Percentiles rank a stretch among this genome's conserved stretches.
Evolutionary conservation across 2,888 invertebrate genomes (phyloP).

Genomic region (Nipponacmea schrenckii): DNA sequence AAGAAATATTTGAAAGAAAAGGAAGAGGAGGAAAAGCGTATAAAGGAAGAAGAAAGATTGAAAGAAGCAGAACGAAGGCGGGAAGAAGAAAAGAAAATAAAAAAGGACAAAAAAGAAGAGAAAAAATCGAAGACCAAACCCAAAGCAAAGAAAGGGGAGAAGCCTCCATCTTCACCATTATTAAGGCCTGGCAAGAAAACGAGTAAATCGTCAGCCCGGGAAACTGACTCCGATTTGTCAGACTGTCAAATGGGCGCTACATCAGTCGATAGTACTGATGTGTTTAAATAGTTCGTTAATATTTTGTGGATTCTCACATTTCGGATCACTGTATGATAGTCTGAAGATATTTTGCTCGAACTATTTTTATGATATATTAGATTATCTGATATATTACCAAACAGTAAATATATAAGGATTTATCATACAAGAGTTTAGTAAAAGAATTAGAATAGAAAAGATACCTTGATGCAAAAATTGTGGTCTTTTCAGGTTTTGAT

Average conservation of each 20-base stretch:
- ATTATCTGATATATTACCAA: no score
- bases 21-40: neutral
- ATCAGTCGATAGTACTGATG: neutral
- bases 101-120: neutral
- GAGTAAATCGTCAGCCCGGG: neutral
- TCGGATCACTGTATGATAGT: neutral
- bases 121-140: neutral
- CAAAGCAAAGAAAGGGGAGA: neutral
- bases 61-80: neutral
- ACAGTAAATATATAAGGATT: no score
- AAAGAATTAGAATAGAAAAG: no score
- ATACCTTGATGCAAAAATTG: no score
- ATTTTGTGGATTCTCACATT: neutral
- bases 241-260: slow-evolving; percentile 1
- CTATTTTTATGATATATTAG: no score
- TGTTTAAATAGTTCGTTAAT: neutral
- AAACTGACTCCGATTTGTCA: neutral
- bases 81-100: neutral
- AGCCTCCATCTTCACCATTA: neutral
- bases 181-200: neutral
- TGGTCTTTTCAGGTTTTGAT: no score
- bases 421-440: no score
- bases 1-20: slow-evolving; percentile 16
- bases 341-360: no score
- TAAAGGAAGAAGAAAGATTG: neutral